Evolutionary conservation across 1,140 invertebrate genomes (phyloP).

Genomic region (Nasonia vitripennis): DNA sequence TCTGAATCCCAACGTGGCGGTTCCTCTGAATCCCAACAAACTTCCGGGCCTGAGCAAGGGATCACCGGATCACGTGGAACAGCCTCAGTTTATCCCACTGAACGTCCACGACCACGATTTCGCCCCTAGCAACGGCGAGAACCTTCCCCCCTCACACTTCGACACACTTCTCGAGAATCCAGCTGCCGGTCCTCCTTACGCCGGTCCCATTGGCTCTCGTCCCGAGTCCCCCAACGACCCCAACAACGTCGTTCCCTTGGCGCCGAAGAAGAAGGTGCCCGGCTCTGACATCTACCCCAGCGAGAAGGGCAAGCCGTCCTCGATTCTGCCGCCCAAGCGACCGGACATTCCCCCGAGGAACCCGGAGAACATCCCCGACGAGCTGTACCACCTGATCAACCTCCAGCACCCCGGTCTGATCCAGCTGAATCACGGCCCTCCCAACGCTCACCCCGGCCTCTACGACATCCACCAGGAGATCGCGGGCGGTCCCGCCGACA

Average conservation of each 20-base stretch:
- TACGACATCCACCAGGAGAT: slow-evolving; percentile 69
- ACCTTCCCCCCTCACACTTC: slow-evolving; percentile 59
- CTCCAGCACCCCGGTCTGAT: slow-evolving; percentile 68
- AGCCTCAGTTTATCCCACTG: slow-evolving; percentile 65
- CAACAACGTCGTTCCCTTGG: slow-evolving; percentile 60
- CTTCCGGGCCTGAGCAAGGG: slow-evolving; percentile 43
- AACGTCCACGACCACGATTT: slow-evolving; percentile 60
- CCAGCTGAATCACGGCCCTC: slow-evolving; percentile 61
- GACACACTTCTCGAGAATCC: slow-evolving; percentile 60
- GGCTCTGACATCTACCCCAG: slow-evolving; percentile 55
- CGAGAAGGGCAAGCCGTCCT: slow-evolving; percentile 56
- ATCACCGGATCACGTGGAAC: slow-evolving; percentile 53
- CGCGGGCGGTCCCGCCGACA: slow-evolving; percentile 48
- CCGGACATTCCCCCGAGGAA: slow-evolving; percentile 29
- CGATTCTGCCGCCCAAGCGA: slow-evolving; percentile 26
- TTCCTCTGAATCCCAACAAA: slow-evolving; percentile 55
- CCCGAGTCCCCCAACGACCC: slow-evolving; percentile 57
- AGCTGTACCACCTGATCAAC: slow-evolving; percentile 68
- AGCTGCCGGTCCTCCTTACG: slow-evolving; percentile 62
- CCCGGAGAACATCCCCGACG: slow-evolving; percentile 63
- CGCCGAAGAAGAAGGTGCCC: slow-evolving; percentile 65
- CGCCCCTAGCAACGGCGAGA: slow-evolving; percentile 58
- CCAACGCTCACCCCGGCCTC: slow-evolving; percentile 62
- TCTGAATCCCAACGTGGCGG: neutral
- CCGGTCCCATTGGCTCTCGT: slow-evolving; percentile 46